Conservation (phyloP, 2,113 vertebrate genomes). For the Cinclus mexicanus region DNA sequence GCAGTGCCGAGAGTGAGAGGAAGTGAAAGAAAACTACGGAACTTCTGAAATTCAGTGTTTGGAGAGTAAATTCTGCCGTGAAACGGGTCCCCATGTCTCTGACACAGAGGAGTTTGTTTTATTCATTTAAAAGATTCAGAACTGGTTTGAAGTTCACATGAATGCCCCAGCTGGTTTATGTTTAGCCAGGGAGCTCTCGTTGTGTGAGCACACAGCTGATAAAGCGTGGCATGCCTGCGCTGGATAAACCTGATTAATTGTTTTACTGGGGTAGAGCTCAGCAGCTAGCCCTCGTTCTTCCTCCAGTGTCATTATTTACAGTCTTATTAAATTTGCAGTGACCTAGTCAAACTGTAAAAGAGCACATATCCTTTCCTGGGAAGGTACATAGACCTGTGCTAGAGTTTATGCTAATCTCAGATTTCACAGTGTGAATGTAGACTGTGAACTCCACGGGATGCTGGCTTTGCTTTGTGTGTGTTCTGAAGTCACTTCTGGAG, state of each 20-base stretch:
- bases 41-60: neutral
- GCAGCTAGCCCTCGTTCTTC: neutral
- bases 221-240: neutral
- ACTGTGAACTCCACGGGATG: neutral
- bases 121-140: neutral
- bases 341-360: neutral
- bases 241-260: neutral
- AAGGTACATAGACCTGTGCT: neutral
- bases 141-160: neutral
- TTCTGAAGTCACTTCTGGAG: neutral
- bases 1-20: neutral
- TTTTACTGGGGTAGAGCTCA: neutral
- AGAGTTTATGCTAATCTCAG: neutral
- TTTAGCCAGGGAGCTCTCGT: neutral
- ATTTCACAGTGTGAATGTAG: neutral
- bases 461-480: neutral
- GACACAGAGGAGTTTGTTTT: neutral
- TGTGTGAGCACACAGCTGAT: neutral
- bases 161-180: neutral
- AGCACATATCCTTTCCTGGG: neutral
- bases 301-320: neutral
- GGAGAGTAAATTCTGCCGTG: neutral
- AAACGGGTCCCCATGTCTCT: accelerated
- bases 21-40: neutral
- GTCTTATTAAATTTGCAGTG: neutral